Evolutionary conservation across 2,797 vertebrate species (phyloP).

Genomic region (Neopelma chrysocephalum): DNA sequence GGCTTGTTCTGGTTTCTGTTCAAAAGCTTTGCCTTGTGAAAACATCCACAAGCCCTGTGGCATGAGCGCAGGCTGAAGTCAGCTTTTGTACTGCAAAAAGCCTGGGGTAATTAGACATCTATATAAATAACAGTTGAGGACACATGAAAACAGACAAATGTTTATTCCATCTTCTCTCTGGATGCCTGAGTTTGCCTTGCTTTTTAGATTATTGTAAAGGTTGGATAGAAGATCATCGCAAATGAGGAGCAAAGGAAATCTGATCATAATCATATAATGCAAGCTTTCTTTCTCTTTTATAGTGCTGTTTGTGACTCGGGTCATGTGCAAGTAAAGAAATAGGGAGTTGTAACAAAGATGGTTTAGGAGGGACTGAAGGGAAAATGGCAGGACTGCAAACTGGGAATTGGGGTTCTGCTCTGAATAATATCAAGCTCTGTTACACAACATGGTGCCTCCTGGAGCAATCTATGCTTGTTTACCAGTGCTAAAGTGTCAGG

Average conservation of each 20-base stretch:
- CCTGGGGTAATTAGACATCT: neutral
- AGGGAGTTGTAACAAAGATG: neutral
- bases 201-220: neutral
- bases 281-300: neutral
- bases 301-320: neutral
- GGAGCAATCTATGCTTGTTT: neutral
- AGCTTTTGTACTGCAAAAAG: neutral
- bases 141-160: neutral
- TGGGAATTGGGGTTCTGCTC: neutral
- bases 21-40: neutral
- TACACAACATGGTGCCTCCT: neutral
- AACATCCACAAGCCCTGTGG: neutral
- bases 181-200: neutral
- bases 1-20: neutral
- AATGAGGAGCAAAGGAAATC: neutral
- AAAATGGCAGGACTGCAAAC: neutral
- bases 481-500: neutral
- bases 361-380: neutral
- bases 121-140: neutral
- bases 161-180: neutral
- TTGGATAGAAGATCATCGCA: neutral
- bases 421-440: neutral
- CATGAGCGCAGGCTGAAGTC: neutral
- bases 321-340: neutral
- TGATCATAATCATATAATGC: neutral